Conservation (phyloP, 2,888 invertebrate genomes). For the Philonicus albiceps region DNA sequence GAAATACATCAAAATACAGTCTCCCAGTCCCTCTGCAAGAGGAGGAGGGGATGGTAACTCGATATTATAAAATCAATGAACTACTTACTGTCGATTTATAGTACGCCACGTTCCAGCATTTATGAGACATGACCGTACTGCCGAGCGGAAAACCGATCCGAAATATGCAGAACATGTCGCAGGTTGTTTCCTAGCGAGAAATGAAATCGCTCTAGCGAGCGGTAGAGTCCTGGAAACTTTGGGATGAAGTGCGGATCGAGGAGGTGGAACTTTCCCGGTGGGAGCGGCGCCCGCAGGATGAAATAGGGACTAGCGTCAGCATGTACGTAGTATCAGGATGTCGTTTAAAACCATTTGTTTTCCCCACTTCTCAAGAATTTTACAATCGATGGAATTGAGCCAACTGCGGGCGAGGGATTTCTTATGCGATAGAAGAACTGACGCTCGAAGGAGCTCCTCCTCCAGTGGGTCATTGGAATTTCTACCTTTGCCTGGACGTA, state of each 20-base stretch:
- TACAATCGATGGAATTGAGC: background rate
- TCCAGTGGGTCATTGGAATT: background rate
- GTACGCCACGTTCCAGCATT: slow-evolving; percentile 3
- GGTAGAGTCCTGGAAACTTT: background rate
- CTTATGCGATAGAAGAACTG: background rate
- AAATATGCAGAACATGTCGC: slow-evolving; percentile 38
- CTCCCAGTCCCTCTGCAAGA: background rate
- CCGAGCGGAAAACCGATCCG: slow-evolving; percentile 16
- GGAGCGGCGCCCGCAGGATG: background rate
- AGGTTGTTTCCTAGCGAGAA: slow-evolving; percentile 9
- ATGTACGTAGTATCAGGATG: background rate
- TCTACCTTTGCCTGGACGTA: background rate
- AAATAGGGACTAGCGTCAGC: background rate
- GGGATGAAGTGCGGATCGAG: background rate
- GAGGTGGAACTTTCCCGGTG: background rate
- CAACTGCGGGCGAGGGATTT: background rate
- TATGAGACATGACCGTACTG: slow-evolving; percentile 27
- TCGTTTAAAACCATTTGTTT: background rate
- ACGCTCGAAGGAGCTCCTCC: background rate
- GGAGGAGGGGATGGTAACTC: background rate
- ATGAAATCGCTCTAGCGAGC: slow-evolving; percentile 1
- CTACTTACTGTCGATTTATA: slow-evolving; percentile 38
- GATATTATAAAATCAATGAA: slow-evolving; percentile 39
- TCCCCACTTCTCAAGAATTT: background rate
- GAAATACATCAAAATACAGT: slow-evolving; percentile 19